Base-by-base conservation (phyloP, 2,113 vertebrate species). In the Cranoglanis bouderius region DNA sequence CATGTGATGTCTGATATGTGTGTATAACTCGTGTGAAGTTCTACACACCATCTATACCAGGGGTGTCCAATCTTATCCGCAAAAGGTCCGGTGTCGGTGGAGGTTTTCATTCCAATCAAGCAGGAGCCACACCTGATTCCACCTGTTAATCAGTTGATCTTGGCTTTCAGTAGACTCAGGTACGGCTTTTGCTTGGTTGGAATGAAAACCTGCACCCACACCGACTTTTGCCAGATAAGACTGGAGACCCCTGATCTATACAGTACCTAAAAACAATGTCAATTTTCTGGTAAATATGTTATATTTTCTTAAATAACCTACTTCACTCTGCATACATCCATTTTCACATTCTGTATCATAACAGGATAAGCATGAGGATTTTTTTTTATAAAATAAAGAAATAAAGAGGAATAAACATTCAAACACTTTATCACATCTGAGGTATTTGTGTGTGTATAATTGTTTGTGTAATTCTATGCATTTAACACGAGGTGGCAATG, bases 321-420 rank as follows among this genome's bases (percentile, higher is more conserved):
- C 38, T 77, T 46, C 7, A 77, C 21, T 74, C 6, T 46, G 43
- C 21, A 12, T 46, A 75, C 21, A 29, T 13, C 10, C 1, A 1
- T 77, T 49, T 29, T 49, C 24, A 46, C 40, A 46, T 75, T 72
- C 32, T 40, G 19, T 43, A 10, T 75, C 3, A 26, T 49, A 10
- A 6, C 46, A 80, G 29, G 26, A 53, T n/a, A 16, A 51, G 78
- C 21, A 81, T 81, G 49, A 55, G 51, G 6, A 81, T 55, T 81
- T 81, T 53, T 55, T 81, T 81, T 53, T 81, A 55, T 81, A 81
- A 55, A 80, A 53, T 80, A 81, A 55, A 55, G 13, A 53, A 80
- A 80, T 53, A 81, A 81, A 55, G 29, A n/a, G 32, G 29, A 32
- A 81, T 80, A 53, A 53, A 32, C 14, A 19, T 53, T 80, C 8